Evolutionary conservation across 2,797 vertebrate species (phyloP).

Genomic region (Arctocebus calabarensis): DNA sequence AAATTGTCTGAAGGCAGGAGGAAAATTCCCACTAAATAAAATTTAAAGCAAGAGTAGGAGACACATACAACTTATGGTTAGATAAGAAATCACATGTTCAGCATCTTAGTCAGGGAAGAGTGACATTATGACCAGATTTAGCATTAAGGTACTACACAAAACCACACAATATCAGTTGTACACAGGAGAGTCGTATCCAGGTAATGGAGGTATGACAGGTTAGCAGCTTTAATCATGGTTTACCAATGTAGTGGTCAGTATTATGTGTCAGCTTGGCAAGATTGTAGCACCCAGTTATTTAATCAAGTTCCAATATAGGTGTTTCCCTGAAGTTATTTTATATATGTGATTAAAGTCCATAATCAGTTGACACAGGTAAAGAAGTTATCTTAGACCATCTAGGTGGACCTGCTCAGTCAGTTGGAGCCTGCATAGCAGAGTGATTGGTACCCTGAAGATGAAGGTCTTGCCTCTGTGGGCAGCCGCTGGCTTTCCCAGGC

Average conservation of each 20-base stretch:
- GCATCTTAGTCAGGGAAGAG: neutral
- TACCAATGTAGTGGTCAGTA: neutral
- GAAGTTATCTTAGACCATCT: neutral
- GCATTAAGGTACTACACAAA: neutral
- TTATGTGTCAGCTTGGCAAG: neutral
- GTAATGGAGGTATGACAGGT: neutral
- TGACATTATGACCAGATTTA: neutral
- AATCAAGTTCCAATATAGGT: neutral
- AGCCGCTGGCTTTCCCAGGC: rapidly evolving
- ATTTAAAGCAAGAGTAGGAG: neutral
- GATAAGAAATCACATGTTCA: neutral
- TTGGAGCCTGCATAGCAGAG: neutral
- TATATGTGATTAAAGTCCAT: neutral
- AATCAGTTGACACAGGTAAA: neutral
- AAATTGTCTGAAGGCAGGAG: neutral
- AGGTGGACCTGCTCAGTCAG: neutral
- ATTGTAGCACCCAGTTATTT: neutral
- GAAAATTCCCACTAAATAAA: neutral
- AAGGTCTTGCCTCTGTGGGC: rapidly evolving
- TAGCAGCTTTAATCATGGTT: neutral
- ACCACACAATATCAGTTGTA: neutral
- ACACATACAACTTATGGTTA: neutral
- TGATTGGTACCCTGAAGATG: neutral
- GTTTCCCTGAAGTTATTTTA: neutral
- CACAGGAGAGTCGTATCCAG: neutral